Evolutionary conservation across 2,113 vertebrate species (phyloP).

Genomic region (Tragulus kanchil): DNA sequence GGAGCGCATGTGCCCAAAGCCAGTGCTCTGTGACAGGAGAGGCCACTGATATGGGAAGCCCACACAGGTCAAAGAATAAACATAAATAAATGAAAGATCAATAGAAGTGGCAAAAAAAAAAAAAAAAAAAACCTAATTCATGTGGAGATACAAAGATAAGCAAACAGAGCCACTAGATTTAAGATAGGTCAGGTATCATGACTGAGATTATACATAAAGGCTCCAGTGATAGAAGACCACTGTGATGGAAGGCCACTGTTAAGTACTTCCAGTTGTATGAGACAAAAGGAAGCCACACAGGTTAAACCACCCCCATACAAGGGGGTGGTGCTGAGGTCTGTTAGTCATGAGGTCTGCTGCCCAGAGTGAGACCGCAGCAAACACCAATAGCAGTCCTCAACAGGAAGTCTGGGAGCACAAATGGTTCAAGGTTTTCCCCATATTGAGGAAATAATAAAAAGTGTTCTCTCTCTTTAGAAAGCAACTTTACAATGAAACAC

Average conservation of each 20-base stretch:
- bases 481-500: neutral
- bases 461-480: neutral
- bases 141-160: neutral
- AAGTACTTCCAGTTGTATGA: neutral
- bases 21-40: too few species aligned
- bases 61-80: too few species aligned
- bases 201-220: neutral
- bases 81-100: too few species aligned
- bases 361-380: neutral
- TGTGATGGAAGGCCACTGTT: neutral
- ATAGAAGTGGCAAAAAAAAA: too few species aligned
- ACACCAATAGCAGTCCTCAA: neutral
- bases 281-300: neutral
- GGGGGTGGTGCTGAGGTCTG: fast-evolving
- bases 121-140: neutral
- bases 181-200: neutral
- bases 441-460: neutral
- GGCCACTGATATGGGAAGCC: too few species aligned
- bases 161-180: neutral
- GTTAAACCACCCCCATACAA: neutral
- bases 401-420: neutral
- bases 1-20: too few species aligned
- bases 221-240: neutral
- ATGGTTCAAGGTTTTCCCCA: neutral
- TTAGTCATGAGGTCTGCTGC: neutral